Evolutionary conservation across 2,888 invertebrate genomes (phyloP).

Genomic region (Oscheius sp.): DNA sequence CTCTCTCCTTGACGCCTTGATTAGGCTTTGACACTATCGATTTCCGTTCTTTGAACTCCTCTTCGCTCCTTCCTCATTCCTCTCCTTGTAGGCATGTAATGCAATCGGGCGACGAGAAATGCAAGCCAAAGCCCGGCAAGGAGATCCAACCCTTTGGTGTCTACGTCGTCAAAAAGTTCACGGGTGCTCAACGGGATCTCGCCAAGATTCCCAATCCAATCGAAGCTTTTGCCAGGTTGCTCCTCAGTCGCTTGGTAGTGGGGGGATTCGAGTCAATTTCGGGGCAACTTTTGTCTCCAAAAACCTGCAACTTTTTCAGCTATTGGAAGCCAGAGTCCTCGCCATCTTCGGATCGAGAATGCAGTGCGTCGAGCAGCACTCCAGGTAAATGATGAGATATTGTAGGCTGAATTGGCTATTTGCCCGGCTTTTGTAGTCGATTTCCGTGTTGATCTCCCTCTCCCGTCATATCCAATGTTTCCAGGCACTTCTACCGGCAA

Average conservation of each 20-base stretch:
- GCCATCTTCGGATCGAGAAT: conserved; percentile 30
- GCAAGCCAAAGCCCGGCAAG: conserved; percentile 22
- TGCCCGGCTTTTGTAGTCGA: background rate
- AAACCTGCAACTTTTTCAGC: conserved; percentile 40
- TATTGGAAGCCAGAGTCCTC: conserved; percentile 58
- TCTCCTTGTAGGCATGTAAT: conserved; percentile 28
- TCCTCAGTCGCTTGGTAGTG: too few species aligned
- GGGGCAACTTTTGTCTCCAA: too few species aligned
- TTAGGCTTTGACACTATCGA: background rate
- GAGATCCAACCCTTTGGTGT: conserved; percentile 51
- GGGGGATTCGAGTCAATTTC: background rate
- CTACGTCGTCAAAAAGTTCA: conserved; percentile 38
- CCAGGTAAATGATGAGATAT: conserved; percentile 5
- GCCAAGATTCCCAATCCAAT: conserved; percentile 31
- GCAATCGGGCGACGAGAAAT: conserved; percentile 24
- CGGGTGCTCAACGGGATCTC: conserved; percentile 30
- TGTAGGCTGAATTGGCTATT: background rate
- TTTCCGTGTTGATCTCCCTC: background rate
- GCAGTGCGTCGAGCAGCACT: conserved; percentile 8
- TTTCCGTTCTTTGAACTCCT: conserved; percentile 9
- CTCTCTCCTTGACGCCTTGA: background rate
- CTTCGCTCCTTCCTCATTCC: conserved; percentile 16
- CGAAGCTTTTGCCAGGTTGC: conserved; percentile 45
- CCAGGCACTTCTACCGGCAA: conserved; percentile 14
- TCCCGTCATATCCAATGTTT: conserved; percentile 4